A percentile compares a stretch with the other conserved stretches of the same genome.
These are phyloP conservation scores for Dynastes maya DNA, from an alignment of 2,888 invertebrate species.

Conservation along the genomic window DNA sequence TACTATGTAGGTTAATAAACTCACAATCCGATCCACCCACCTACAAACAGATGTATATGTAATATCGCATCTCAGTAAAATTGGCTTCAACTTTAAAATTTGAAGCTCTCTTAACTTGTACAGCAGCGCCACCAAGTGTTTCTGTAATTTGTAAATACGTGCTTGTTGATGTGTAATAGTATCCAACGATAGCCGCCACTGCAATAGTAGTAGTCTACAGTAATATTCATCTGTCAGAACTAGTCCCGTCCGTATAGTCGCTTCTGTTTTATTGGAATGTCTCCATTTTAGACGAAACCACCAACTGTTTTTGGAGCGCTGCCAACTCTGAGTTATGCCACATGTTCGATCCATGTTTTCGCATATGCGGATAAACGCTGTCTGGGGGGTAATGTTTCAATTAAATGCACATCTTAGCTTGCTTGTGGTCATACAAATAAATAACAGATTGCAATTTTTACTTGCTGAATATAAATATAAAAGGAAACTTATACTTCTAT, in stretches of 20 bases:
- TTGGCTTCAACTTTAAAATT: not conserved
- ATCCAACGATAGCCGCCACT: not conserved
- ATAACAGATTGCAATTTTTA: not conserved
- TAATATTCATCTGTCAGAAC: slow-evolving; percentile 14
- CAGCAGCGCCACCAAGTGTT: not conserved
- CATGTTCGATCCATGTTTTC: slow-evolving; percentile 32
- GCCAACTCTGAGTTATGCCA: slow-evolving; percentile 39
- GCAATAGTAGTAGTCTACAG: slow-evolving; percentile 8
- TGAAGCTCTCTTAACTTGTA: slow-evolving; percentile 15
- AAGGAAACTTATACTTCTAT: no score
- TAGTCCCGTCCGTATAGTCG: not conserved
- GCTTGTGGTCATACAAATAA: not conserved
- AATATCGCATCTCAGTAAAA: not conserved
- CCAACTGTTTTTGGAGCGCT: slow-evolving; percentile 38
- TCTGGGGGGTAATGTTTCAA: slow-evolving; percentile 10
- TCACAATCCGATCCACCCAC: slow-evolving; percentile 13
- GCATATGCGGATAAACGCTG: slow-evolving; percentile 3
- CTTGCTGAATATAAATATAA: not conserved
- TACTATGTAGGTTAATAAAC: slow-evolving; percentile 26
- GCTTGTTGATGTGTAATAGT: not conserved
- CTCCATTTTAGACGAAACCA: slow-evolving; percentile 31
- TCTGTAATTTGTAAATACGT: not conserved
- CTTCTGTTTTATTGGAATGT: slow-evolving; percentile 35
- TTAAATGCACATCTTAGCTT: not conserved
- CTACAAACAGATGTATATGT: not conserved